These are phyloP conservation scores for Oryzias sinensis DNA, from an alignment of 2,797 vertebrate genomes.

Conservation along the genomic window DNA sequence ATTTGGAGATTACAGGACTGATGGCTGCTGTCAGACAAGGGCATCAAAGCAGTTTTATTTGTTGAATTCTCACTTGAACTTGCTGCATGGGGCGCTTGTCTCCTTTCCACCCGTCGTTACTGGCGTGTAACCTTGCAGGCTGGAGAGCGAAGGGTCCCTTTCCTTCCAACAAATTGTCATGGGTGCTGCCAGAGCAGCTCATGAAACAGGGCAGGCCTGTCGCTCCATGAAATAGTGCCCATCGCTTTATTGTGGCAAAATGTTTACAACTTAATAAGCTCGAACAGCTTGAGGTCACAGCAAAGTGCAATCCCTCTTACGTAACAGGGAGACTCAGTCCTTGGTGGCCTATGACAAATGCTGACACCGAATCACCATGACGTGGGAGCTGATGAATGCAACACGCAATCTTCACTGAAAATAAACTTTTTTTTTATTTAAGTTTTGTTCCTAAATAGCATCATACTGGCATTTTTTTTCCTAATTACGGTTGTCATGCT, in stretches of 20 bases:
- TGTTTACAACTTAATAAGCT: slow-evolving; percentile 59
- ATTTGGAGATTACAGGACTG: slow-evolving; percentile 43
- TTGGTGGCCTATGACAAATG: slow-evolving; percentile 42
- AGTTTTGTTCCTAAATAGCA: too few species aligned
- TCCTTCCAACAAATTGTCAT: slow-evolving; percentile 23
- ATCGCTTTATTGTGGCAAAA: slow-evolving; percentile 46
- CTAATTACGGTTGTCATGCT: slow-evolving; percentile 25
- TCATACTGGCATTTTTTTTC: slow-evolving; percentile 5
- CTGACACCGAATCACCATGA: slow-evolving; percentile 46
- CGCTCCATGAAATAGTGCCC: slow-evolving; percentile 24
- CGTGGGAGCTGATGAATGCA: slow-evolving; percentile 45
- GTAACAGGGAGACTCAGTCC: slow-evolving; percentile 45
- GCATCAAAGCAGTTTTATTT: slow-evolving; percentile 47
- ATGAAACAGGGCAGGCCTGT: slow-evolving; percentile 20
- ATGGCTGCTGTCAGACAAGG: slow-evolving; percentile 47
- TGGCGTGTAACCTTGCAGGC: not conserved
- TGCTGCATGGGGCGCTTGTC: slow-evolving; percentile 8
- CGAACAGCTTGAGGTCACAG: slow-evolving; percentile 55
- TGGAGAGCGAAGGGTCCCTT: slow-evolving; percentile 8
- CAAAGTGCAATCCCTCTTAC: slow-evolving; percentile 44
- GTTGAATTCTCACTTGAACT: slow-evolving; percentile 37
- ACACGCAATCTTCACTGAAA: not conserved
- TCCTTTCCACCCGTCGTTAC: not conserved
- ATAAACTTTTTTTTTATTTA: too few species aligned
- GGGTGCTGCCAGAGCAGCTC: slow-evolving; percentile 29